A percentile compares a stretch with the other conserved stretches of the same genome.
Evolutionary conservation across 2,113 vertebrate species (phyloP).

Genomic region (Pedetes capensis): DNA sequence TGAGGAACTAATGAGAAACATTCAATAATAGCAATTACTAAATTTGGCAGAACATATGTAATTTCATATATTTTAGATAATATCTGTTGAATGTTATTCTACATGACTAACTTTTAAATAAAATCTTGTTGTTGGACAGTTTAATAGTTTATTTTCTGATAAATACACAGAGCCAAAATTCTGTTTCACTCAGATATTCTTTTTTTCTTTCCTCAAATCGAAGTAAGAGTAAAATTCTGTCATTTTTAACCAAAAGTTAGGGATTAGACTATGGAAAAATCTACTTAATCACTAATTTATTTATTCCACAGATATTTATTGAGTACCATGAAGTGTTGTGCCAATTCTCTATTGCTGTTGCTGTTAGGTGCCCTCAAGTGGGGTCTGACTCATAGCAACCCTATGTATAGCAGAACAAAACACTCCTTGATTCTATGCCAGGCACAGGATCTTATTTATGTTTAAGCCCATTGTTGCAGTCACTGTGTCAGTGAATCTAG

Average conservation of each 20-base stretch:
- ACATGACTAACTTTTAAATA: background rate
- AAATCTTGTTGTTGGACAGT: background rate
- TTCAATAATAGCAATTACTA: background rate
- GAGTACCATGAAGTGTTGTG: background rate
- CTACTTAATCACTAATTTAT: too few relatives aligned
- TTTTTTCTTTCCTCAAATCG: conserved; percentile 2
- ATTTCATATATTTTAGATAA: background rate
- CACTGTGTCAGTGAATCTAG: too few relatives aligned
- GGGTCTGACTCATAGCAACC: too few relatives aligned
- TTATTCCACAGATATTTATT: background rate
- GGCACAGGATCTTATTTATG: too few relatives aligned
- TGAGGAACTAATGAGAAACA: background rate
- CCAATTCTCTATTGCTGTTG: too few relatives aligned
- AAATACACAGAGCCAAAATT: conserved; percentile 7
- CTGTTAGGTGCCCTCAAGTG: too few relatives aligned
- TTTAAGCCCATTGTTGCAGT: too few relatives aligned
- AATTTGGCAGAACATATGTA: background rate
- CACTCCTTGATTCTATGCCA: too few relatives aligned
- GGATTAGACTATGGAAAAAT: background rate
- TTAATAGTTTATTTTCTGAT: background rate
- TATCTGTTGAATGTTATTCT: background rate
- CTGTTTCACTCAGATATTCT: background rate
- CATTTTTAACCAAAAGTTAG: background rate
- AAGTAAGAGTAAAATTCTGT: background rate
- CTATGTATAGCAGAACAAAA: too few relatives aligned